Evolutionary conservation across 2,797 vertebrate genomes (phyloP), one percentile per base, ranked within the genome.

Genomic region (Mus caroli): DNA sequence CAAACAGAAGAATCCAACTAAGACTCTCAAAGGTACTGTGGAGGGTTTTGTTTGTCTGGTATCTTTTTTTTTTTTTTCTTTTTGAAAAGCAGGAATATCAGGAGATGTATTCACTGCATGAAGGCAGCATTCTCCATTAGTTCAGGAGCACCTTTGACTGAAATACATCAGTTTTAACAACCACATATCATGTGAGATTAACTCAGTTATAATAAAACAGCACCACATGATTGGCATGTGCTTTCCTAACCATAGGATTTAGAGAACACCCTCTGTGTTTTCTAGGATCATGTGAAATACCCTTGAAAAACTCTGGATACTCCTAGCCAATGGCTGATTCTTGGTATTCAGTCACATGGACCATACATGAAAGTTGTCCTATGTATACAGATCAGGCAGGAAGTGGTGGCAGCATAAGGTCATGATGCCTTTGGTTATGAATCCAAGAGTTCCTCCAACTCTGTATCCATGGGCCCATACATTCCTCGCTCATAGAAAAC

Each of bases 141-240:
- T 11, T 28, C 6, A 69, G 46, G 56, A 7, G 5, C 5, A 60
- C 52, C 24, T 52, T 67, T 89, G 37, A 40, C 64, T 67, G 34
- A 52, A 37, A 54, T 0, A 6, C 11, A 60, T 77, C 62, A 15
- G 2, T 93, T 86, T 67, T 79, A 92, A 62, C 60, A 92, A 19
- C 60, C 12, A 94, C n/a, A n/a, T 0, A 3, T 8, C 0, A 6
- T 10, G 26, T 40, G 52, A 93, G 3, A 8, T 13, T 92, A 86
- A 94, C 62, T 52, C 31, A 28, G 6, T 89, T 83, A 75, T 56
- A 82, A 94, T 31, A 88, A 90, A 87, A 77, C 26, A 79, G 19
- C 28, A 75, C 82, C 28, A n/a, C 50, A 15, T 31, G 2, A 19
- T 75, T 20, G 20, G 7, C 3, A 28, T 2, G 0, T 19, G 11